phyloP scores from a whole-genome alignment of 2,888 invertebrate species.

The Dendrolimus houi region DNA sequence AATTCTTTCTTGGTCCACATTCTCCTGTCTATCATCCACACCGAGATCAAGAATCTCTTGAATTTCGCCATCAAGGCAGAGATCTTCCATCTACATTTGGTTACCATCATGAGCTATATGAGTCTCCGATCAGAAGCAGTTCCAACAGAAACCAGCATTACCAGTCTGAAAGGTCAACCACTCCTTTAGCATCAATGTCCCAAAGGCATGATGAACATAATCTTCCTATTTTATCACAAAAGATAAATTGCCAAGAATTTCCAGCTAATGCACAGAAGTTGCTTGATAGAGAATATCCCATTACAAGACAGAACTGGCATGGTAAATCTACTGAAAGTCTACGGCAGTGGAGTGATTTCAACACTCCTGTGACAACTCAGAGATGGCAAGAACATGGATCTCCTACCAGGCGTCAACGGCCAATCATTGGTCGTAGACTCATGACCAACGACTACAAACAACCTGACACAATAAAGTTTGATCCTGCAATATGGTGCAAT shows the following conservation, averaged over 20 bases:
- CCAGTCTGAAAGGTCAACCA: not conserved
- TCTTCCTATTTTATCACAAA: too few relatives aligned
- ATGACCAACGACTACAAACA: slow-evolving; percentile 19
- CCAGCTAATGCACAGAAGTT: slow-evolving; percentile 11
- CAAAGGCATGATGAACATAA: too few relatives aligned
- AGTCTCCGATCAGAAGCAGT: not conserved
- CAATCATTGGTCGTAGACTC: slow-evolving; percentile 52
- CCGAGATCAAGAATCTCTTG: not conserved
- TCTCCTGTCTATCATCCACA: slow-evolving; percentile 5
- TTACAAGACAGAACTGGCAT: too few relatives aligned
- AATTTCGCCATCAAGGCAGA: too few relatives aligned
- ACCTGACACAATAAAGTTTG: slow-evolving; percentile 12
- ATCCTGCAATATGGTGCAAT: slow-evolving; percentile 11
- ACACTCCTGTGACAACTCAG: too few relatives aligned
- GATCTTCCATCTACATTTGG: too few relatives aligned
- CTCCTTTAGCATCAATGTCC: too few relatives aligned
- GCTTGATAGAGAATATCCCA: too few relatives aligned
- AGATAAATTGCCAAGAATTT: slow-evolving; percentile 11
- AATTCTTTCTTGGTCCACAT: slow-evolving; percentile 7
- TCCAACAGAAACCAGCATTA: not conserved
- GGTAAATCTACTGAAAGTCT: too few relatives aligned
- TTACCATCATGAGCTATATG: too few relatives aligned
- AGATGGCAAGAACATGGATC: too few relatives aligned
- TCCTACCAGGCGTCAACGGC: slow-evolving; percentile 25
- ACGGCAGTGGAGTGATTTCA: too few relatives aligned